Conservation (phyloP, 1,140 invertebrate genomes). For the Leptinotarsa undecemlineata region DNA sequence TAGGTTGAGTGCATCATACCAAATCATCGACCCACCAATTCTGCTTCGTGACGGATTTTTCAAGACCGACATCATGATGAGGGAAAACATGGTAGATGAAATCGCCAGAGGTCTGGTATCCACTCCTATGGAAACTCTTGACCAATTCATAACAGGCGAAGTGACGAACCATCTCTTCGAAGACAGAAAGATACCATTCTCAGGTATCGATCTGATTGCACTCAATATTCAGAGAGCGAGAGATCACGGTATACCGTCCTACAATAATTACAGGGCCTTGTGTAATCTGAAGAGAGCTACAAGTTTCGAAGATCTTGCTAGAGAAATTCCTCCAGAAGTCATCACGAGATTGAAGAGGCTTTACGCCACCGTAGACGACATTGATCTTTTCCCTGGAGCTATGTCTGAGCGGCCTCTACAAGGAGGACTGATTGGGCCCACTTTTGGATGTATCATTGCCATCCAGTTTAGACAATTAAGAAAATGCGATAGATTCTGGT, state of each 20-base stretch:
- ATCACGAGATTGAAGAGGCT: slow-evolving; percentile 80
- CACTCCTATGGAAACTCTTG: slow-evolving; percentile 90
- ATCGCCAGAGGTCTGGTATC: slow-evolving; percentile 84
- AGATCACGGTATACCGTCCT: slow-evolving; percentile 66
- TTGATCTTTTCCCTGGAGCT: slow-evolving; percentile 94
- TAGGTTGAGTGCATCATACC: slow-evolving; percentile 78
- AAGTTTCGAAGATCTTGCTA: slow-evolving; percentile 77
- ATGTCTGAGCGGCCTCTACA: slow-evolving; percentile 83
- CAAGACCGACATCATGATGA: slow-evolving; percentile 86
- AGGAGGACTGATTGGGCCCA: slow-evolving; percentile 90
- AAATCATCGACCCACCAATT: slow-evolving; percentile 77
- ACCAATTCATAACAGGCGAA: slow-evolving; percentile 92
- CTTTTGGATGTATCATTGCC: slow-evolving; percentile 94
- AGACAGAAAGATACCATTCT: slow-evolving; percentile 81
- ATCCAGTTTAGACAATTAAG: slow-evolving; percentile 89
- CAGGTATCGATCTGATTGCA: slow-evolving; percentile 81
- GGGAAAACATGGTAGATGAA: slow-evolving; percentile 80
- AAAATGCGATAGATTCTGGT: slow-evolving; percentile 93
- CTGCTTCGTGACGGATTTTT: slow-evolving; percentile 92
- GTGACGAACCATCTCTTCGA: slow-evolving; percentile 94
- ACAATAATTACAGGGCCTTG: slow-evolving; percentile 76
- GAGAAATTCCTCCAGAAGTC: slow-evolving; percentile 83
- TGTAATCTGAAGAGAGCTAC: slow-evolving; percentile 81
- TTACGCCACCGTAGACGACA: slow-evolving; percentile 85
- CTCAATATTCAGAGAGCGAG: slow-evolving; percentile 77